Evolutionary conservation across 2,888 invertebrate species (phyloP).

Genomic region (Oxycera nigricornis): DNA sequence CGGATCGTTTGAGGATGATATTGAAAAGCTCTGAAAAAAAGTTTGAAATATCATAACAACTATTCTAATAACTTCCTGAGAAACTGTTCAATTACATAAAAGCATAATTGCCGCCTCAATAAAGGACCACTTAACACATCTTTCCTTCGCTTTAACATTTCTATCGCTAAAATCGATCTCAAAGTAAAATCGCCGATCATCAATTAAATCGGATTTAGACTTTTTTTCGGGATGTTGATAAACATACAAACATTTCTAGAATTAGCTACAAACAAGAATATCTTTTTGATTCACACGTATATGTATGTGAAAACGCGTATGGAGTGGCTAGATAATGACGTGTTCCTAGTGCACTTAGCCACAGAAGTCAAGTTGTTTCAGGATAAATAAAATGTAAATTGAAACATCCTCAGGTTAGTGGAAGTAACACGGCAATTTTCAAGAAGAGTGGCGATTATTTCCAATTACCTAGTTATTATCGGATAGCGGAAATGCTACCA

Average conservation of each 20-base stretch:
- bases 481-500: slow-evolving; percentile 4
- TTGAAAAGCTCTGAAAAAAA: not conserved
- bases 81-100: slow-evolving; percentile 5
- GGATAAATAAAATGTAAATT: not conserved
- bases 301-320: not conserved
- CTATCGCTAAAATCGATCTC: slow-evolving; percentile 35
- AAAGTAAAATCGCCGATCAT: slow-evolving; percentile 27
- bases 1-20: too few relatives aligned
- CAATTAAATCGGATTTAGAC: slow-evolving; percentile 2
- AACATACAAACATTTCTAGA: not conserved
- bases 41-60: not conserved
- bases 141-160: not conserved
- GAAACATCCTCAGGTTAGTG: slow-evolving; percentile 23
- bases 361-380: too few relatives aligned
- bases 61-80: slow-evolving; percentile 15
- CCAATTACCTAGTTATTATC: slow-evolving; percentile 15
- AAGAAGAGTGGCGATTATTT: slow-evolving; percentile 19
- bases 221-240: not conserved
- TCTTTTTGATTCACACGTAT: slow-evolving; percentile 11
- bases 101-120: not conserved
- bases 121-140: slow-evolving; percentile 15
- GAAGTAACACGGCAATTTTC: slow-evolving; percentile 15
- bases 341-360: not conserved
- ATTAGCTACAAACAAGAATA: not conserved
- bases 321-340: not conserved